Base-by-base conservation (phyloP, 2,113 vertebrate species). In the Cebidichthys violaceus region DNA sequence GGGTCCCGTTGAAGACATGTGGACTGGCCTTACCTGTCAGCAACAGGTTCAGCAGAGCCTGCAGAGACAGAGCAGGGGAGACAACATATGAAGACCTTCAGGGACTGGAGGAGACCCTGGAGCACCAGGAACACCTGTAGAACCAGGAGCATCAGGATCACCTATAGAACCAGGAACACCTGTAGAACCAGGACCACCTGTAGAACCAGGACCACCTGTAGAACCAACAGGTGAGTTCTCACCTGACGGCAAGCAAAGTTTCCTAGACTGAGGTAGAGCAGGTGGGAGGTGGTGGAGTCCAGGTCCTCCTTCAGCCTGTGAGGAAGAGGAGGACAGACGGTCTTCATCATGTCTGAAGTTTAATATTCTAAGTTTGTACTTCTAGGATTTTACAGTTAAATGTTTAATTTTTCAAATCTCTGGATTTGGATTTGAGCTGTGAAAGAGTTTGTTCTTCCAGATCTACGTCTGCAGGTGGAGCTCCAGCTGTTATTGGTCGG, bases 31-130 rank as follows among this genome's bases (percentile, higher is more conserved):
- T 89, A 3, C 97, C 97, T 0, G 93, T 97, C 68, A 98, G 91
- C 54, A 98, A 81, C 70, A 98, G 89, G 91, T 96, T 96, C 82
- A 98, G 35, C 75, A 96, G 1, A 0, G 97, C 95, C 97, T 98
- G 64, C 83, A 1, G 17, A 64, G 10, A 66, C 29, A 54, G 24
- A 41, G 0, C 27, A 31, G 35, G 17, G 2, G 0, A 3, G 24
- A 27, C 0, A 0, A 65, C 22, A 22, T 24, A 14, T 54, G 27
- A 50, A 57, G 35, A 64, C 22, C 9, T 33, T 64, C 24, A 31
- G 17, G 0, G 4, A 2, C 41, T 31, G 43, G 24, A 62, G 31
- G 33, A 24, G 29, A 31, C 29, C 29, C 29, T 31, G 29, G 29
- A 31, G 29, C 29, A 31, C 3, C 29, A 31, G 29, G 29, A 31